phyloP scores from a whole-genome alignment of 2,797 vertebrate species.

The Enteromius trimaculatus region DNA sequence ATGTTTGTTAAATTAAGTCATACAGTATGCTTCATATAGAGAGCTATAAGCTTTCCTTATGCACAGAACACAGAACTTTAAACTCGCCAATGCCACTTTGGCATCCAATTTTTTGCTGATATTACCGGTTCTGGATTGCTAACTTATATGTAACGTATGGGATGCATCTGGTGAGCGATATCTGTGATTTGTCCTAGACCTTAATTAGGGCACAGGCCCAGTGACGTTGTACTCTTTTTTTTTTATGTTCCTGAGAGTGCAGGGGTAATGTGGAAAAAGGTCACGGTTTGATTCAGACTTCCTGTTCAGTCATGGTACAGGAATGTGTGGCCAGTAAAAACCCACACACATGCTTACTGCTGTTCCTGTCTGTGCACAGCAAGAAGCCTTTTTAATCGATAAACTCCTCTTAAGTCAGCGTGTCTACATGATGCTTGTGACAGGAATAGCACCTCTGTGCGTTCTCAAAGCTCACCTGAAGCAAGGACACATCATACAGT shows the following conservation, averaged over 20 bases:
- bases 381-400: conserved; percentile 45
- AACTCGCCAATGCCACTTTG: neutral
- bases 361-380: neutral
- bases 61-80: too few species aligned
- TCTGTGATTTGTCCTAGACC: neutral
- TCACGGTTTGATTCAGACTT: neutral
- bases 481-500: neutral
- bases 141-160: too few species aligned
- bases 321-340: neutral
- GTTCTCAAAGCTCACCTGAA: conserved; percentile 7
- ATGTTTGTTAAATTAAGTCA: neutral
- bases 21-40: neutral
- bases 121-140: neutral
- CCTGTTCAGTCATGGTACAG: conserved; percentile 10
- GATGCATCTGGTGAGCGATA: neutral
- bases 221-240: neutral
- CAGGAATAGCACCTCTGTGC: conserved; percentile 31
- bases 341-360: neutral
- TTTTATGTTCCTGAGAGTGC: neutral
- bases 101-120: too few species aligned
- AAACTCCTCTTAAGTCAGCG: conserved; percentile 24
- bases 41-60: neutral
- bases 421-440: conserved; percentile 41
- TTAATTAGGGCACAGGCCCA: neutral
- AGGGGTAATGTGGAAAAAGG: neutral